Conservation (phyloP, 2,888 invertebrate genomes). For the Rhamphomyia laevipes region DNA sequence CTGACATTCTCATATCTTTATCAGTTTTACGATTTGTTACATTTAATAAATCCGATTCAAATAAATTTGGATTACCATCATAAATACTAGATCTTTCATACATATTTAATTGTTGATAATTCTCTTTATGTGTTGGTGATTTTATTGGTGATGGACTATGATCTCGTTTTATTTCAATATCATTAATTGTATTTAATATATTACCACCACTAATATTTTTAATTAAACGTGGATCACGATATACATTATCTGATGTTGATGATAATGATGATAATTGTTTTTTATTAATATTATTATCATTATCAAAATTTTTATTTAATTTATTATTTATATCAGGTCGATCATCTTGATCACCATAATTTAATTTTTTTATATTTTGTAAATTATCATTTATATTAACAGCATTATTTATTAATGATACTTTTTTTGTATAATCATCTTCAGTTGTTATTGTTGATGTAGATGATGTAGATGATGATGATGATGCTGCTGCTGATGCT, state of each 20-base stretch:
- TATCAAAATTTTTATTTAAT: too few relatives aligned
- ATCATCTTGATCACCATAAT: too few relatives aligned
- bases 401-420: too few relatives aligned
- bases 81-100: slow-evolving; percentile 31
- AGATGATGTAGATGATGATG: background rate
- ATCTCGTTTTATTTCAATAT: background rate
- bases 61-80: slow-evolving; percentile 21
- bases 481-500: background rate
- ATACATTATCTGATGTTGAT: too few relatives aligned
- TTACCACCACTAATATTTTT: too few relatives aligned
- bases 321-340: too few relatives aligned
- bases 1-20: slow-evolving; percentile 25
- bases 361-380: too few relatives aligned
- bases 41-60: slow-evolving; percentile 19
- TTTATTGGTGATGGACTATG: slow-evolving; percentile 20
- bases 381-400: too few relatives aligned
- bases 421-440: background rate
- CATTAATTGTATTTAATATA: too few relatives aligned
- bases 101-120: slow-evolving; percentile 12
- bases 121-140: slow-evolving; percentile 22
- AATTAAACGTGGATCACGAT: too few relatives aligned
- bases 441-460: background rate
- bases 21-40: slow-evolving; percentile 18
- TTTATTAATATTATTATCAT: too few relatives aligned
- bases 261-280: too few relatives aligned